Evolutionary conservation across 2,797 vertebrate genomes (phyloP).

Genomic region (Brotula barbata): DNA sequence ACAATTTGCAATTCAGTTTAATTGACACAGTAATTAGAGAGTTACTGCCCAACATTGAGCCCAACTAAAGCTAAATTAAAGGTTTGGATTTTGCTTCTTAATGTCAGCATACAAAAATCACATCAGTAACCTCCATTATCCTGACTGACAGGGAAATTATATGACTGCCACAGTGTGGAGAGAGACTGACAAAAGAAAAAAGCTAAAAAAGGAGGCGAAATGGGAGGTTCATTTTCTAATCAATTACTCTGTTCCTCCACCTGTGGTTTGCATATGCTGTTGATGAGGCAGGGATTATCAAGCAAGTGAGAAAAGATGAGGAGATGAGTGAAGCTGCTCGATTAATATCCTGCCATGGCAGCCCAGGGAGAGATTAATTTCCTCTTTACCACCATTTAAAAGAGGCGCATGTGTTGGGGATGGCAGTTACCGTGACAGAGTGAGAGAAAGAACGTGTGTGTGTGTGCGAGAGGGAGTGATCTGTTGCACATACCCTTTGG

Average conservation of each 20-base stretch:
- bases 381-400: slow-evolving; percentile 73
- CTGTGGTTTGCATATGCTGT: slow-evolving; percentile 66
- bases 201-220: slow-evolving; percentile 20
- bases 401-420: slow-evolving; percentile 34
- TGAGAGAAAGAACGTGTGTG: not conserved
- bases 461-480: slow-evolving; percentile 34
- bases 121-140: slow-evolving; percentile 21
- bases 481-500: slow-evolving; percentile 23
- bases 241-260: slow-evolving; percentile 56
- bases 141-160: slow-evolving; percentile 16
- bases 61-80: slow-evolving; percentile 20
- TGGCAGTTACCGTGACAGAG: slow-evolving; percentile 44
- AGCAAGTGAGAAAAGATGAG: slow-evolving; percentile 54
- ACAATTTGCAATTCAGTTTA: slow-evolving; percentile 49
- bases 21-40: slow-evolving; percentile 44
- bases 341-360: slow-evolving; percentile 79
- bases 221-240: slow-evolving; percentile 49
- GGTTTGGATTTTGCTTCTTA: slow-evolving; percentile 22
- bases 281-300: slow-evolving; percentile 74
- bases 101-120: slow-evolving; percentile 18
- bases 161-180: slow-evolving; percentile 21
- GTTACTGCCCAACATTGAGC: slow-evolving; percentile 15
- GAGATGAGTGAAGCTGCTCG: slow-evolving; percentile 71
- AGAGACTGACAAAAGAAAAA: slow-evolving; percentile 15
- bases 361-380: slow-evolving; percentile 75